Percentiles rank a stretch among this genome's conserved stretches.
phyloP scores from a whole-genome alignment of 2,797 vertebrate genomes.

The Xiphorhynchus erythropygius region DNA sequence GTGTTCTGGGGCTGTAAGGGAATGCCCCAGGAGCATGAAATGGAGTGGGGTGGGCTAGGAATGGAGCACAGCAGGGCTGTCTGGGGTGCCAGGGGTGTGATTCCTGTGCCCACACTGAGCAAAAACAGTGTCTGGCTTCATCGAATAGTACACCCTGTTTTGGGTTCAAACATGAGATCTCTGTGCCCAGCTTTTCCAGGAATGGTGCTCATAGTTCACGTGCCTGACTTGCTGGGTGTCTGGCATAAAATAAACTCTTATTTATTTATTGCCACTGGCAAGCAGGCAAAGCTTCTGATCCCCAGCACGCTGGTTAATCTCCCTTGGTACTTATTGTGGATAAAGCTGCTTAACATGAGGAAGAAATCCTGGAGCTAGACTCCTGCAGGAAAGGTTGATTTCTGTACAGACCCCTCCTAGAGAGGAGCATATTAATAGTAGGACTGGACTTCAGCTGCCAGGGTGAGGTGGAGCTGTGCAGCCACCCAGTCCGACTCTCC shows the following conservation, averaged over 20 bases:
- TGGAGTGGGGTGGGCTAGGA: background rate
- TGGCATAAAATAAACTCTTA: background rate
- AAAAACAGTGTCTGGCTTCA: background rate
- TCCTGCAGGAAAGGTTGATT: constrained; percentile 30
- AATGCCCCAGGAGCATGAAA: accelerated
- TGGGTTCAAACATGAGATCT: background rate
- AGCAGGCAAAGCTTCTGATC: constrained; percentile 27
- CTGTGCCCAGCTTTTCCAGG: background rate
- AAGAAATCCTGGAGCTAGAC: constrained; percentile 37
- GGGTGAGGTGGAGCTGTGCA: background rate
- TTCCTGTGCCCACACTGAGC: background rate
- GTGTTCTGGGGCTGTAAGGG: background rate
- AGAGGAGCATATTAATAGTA: background rate
- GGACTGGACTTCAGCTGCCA: background rate
- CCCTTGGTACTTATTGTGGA: constrained; percentile 6
- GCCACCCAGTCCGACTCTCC: accelerated
- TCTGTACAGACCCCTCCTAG: background rate
- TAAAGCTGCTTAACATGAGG: constrained; percentile 56
- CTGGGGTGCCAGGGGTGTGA: background rate
- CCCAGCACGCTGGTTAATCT: constrained; percentile 22
- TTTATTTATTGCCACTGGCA: background rate
- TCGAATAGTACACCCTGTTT: background rate
- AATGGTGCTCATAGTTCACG: background rate
- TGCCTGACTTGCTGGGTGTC: background rate
- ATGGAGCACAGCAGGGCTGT: background rate